A percentile compares a stretch with the other conserved stretches of the same genome.
Evolutionary conservation across 2,888 invertebrate genomes (phyloP).

Genomic region (Bedellia somnulentella): DNA sequence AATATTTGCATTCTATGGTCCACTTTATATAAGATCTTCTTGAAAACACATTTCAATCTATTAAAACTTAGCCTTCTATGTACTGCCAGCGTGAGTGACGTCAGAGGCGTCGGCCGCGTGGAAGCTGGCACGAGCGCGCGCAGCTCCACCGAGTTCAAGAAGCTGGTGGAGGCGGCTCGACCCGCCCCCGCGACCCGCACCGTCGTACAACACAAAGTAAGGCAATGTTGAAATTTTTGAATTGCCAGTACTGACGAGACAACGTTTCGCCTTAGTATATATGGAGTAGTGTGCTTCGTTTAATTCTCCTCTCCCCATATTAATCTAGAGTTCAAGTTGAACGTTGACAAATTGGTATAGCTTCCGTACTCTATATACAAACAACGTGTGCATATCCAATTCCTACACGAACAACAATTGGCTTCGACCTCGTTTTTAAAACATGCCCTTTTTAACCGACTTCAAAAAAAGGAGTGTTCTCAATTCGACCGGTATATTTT

Average conservation of each 20-base stretch:
- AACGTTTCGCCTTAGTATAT: background rate
- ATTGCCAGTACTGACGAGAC: background rate
- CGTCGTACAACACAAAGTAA: background rate
- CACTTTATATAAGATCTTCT: background rate
- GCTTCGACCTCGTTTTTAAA: too few relatives aligned
- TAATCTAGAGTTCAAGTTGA: background rate
- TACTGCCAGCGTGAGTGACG: background rate
- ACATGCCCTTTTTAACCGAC: too few relatives aligned
- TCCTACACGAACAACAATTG: too few relatives aligned
- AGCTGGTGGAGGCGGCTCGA: conserved; percentile 1
- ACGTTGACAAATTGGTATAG: background rate
- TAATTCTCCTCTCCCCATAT: background rate
- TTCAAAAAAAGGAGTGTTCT: too few relatives aligned
- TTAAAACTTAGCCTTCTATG: background rate
- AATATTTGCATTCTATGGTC: too few relatives aligned
- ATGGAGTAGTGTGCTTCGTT: background rate
- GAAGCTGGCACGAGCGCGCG: conserved; percentile 4
- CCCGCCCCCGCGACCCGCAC: background rate
- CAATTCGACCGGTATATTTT: too few relatives aligned
- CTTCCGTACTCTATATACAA: too few relatives aligned
- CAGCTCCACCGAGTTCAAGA: conserved; percentile 4
- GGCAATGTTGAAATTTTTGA: too few relatives aligned
- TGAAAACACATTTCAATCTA: background rate
- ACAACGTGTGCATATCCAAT: too few relatives aligned
- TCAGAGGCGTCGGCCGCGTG: background rate